Conservation (phyloP, 2,113 vertebrate species). For the Eolophus roseicapilla region DNA sequence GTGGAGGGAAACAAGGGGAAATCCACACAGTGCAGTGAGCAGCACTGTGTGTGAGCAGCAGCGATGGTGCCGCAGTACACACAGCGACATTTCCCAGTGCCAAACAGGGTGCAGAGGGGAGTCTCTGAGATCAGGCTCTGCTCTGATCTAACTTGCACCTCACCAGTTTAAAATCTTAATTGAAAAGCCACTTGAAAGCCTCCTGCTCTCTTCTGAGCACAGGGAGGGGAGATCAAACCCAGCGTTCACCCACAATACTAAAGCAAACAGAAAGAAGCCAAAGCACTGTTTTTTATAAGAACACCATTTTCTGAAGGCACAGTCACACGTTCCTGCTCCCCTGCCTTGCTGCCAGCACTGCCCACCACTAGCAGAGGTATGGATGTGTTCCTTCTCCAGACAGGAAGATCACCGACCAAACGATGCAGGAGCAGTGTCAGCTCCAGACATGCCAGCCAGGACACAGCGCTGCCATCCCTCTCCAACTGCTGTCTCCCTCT, state of each 20-base stretch:
- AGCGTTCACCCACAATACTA: background rate
- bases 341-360: background rate
- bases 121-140: conserved; percentile 4
- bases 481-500: background rate
- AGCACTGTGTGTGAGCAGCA: background rate
- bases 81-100: conserved; percentile 34
- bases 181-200: conserved; percentile 42
- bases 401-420: background rate
- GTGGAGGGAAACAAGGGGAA: background rate
- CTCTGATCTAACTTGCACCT: conserved; percentile 12
- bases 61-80: background rate
- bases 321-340: fast-evolving
- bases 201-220: background rate
- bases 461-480: conserved; percentile 3
- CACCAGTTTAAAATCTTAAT: conserved; percentile 30
- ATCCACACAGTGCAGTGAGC: background rate
- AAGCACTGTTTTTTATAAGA: background rate
- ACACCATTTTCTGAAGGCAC: background rate
- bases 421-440: background rate
- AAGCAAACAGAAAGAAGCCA: background rate
- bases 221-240: background rate
- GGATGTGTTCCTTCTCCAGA: background rate
- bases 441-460: background rate
- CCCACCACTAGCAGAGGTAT: background rate
- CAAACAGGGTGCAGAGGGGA: conserved; percentile 3